A percentile compares a stretch with the other conserved stretches of the same genome.
Evolutionary conservation across 2,888 invertebrate species (phyloP).

Genomic region (Acleris literana): DNA sequence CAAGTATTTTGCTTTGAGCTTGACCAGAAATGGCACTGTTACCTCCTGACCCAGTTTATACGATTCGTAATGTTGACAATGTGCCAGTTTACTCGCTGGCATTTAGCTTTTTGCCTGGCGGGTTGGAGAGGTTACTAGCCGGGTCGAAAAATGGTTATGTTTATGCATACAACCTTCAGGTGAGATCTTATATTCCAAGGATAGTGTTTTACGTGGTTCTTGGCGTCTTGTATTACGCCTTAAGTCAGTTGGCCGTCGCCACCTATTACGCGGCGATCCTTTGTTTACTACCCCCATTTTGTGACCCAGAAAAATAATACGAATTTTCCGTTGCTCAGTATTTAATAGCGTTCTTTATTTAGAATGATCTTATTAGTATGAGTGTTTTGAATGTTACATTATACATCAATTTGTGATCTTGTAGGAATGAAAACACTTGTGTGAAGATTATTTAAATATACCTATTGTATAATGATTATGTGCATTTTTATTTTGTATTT

Average conservation of each 20-base stretch:
- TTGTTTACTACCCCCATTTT: constrained; percentile 73
- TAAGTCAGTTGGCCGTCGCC: constrained; percentile 44
- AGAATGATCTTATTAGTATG: neutral
- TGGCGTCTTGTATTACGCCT: constrained; percentile 45
- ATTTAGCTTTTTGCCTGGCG: constrained; percentile 85
- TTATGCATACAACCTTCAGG: constrained; percentile 91
- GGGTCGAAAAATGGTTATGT: constrained; percentile 89
- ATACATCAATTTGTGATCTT: no score
- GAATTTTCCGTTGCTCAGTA: constrained; percentile 14
- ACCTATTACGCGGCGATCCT: constrained; percentile 53
- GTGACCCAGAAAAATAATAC: constrained; percentile 68
- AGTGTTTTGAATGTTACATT: neutral
- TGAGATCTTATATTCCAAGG: constrained; percentile 71
- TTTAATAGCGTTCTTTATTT: constrained; percentile 4
- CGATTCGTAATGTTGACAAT: constrained; percentile 87
- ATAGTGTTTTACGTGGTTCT: constrained; percentile 47
- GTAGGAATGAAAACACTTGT: no score
- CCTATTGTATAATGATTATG: no score
- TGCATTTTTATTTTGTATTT: no score
- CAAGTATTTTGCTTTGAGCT: constrained; percentile 77
- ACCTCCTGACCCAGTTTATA: constrained; percentile 91
- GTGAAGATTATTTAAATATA: no score
- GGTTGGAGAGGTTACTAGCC: constrained; percentile 86
- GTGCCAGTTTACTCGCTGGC: constrained; percentile 88
- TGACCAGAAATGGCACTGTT: constrained; percentile 87